These are phyloP conservation scores for Archilochus colubris DNA, from an alignment of 2,113 vertebrate genomes.

Conservation along the genomic window DNA sequence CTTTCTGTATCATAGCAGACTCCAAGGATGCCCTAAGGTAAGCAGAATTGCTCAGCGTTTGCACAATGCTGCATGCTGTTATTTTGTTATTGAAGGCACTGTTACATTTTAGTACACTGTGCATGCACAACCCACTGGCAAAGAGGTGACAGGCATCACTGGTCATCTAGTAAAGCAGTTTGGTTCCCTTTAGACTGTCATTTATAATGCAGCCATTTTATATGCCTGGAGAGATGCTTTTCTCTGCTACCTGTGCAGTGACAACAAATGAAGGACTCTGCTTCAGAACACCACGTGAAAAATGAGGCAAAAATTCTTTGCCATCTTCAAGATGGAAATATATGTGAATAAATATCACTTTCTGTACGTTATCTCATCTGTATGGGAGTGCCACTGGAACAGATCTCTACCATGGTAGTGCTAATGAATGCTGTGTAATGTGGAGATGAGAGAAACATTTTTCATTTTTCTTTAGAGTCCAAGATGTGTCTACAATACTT, in stretches of 20 bases:
- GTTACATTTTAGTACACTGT: neutral
- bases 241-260: slow-evolving; percentile 2
- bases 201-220: slow-evolving; percentile 28
- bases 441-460: neutral
- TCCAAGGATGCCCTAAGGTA: slow-evolving; percentile 43
- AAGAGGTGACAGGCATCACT: slow-evolving; percentile 38
- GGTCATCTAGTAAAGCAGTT: slow-evolving; percentile 40
- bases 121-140: neutral
- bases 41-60: slow-evolving; percentile 7
- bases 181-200: neutral
- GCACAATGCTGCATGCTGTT: slow-evolving; percentile 14
- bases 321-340: neutral
- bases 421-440: neutral
- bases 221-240: neutral
- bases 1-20: neutral
- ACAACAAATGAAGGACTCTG: neutral
- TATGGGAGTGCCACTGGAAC: neutral
- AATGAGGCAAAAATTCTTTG: neutral
- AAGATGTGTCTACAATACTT: neutral
- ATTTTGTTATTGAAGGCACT: neutral
- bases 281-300: neutral
- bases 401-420: neutral
- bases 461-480: neutral
- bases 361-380: neutral
- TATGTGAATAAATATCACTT: neutral